Base-by-base conservation (phyloP, 2,888 invertebrate species). In the Ecliptopera silaceata region DNA sequence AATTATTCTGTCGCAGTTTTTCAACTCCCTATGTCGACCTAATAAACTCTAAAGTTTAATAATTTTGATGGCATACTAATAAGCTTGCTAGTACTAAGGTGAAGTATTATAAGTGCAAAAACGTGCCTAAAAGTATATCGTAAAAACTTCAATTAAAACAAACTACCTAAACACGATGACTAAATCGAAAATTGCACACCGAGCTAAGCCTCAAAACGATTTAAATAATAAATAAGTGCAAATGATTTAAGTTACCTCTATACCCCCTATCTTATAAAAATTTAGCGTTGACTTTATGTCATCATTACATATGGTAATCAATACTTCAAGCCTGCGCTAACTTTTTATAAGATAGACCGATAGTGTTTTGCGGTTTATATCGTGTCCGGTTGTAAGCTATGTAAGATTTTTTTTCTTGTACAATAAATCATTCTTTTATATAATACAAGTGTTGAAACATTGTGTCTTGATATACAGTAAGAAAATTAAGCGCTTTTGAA, bases 51-150 rank as follows among this genome's bases (percentile, higher is more conserved):
- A 26, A 1, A n/a, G 29, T 20, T 15, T 39, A 41, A 38, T 20
- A 31, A 41, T 13, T 32, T 32, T 18, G 13, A 41, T 20, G 31
- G 49, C 49, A 49, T 20, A 13, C 32, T 42, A 34, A 26, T 34
- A 50, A 36, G 34, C 50, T 22, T 15, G 22, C 34, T 50, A 43
- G 50, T 42, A 12, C 42, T 42, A 12, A 22, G 5, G 22, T 34
- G 32, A 32, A 38, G 0, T 18, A 10, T 12, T 11, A 41, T 13
- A 48, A 42, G 20, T 42, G 20, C 49, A 42, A n/a, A 31, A 32
- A 1, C 13, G 41, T 42, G 47, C 26, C 6, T 8, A 8, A 15
- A 15, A 36, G 36, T 36, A 10, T 13, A 20, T 41, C 15, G 36
- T 12, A 12, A 34, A 12, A 12, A 41, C 5, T 18, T 4, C 8